A percentile compares a stretch with the other conserved stretches of the same genome.
Conservation (phyloP, 2,113 vertebrate species). For the Emydocephalus ijimae region DNA sequence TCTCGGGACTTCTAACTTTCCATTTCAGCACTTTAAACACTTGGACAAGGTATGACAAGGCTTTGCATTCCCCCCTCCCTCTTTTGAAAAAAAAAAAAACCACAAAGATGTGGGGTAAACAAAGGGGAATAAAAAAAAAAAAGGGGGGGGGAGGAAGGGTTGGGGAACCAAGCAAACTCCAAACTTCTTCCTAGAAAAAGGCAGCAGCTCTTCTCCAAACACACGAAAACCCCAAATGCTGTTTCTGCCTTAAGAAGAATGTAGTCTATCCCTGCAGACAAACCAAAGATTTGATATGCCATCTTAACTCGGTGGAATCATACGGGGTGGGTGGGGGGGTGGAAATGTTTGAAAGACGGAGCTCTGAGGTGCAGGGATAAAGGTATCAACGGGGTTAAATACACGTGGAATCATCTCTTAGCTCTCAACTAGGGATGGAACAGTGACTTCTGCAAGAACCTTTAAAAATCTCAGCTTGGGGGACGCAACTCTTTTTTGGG, state of each 20-base stretch:
- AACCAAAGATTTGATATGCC: slow-evolving; percentile 78
- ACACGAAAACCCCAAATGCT: slow-evolving; percentile 91
- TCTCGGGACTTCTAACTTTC: slow-evolving; percentile 72
- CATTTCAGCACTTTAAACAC: slow-evolving; percentile 82
- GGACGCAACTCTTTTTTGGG: slow-evolving; percentile 59
- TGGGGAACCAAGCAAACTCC: slow-evolving; percentile 68
- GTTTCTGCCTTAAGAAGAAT: slow-evolving; percentile 89
- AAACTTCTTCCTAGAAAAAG: slow-evolving; percentile 84
- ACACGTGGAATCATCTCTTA: slow-evolving; percentile 64
- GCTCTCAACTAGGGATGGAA: slow-evolving; percentile 60
- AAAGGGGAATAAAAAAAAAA: not conserved
- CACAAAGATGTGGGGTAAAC: slow-evolving; percentile 66
- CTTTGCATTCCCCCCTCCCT: slow-evolving; percentile 40
- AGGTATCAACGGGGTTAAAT: slow-evolving; percentile 85
- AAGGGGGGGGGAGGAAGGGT: not conserved
- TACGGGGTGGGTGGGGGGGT: slow-evolving; percentile 32
- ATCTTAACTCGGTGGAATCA: slow-evolving; percentile 69
- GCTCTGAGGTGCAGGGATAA: slow-evolving; percentile 82
- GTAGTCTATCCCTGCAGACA: slow-evolving; percentile 83
- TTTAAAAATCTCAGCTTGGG: slow-evolving; percentile 67
- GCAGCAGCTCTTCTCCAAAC: slow-evolving; percentile 88
- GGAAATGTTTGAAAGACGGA: slow-evolving; percentile 57
- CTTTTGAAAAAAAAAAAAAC: slow-evolving; percentile 66
- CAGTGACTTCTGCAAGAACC: slow-evolving; percentile 66
- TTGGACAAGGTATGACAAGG: slow-evolving; percentile 79